Evolutionary conservation across 2,888 invertebrate genomes (phyloP).

Genomic region (Automeris io): DNA sequence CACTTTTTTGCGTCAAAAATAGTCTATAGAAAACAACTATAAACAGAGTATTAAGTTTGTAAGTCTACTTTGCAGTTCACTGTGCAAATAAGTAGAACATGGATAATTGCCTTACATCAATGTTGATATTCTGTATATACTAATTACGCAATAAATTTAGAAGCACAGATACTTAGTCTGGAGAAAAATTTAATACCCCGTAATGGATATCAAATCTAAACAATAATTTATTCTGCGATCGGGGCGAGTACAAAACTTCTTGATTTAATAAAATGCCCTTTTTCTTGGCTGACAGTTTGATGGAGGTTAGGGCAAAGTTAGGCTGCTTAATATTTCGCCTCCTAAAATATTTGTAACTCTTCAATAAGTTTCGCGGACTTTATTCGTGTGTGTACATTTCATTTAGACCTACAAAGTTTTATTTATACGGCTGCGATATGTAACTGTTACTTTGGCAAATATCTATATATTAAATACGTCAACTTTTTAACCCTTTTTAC

Average conservation of each 20-base stretch:
- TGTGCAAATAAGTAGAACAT: too few species aligned
- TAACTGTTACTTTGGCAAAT: not conserved
- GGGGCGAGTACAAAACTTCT: conserved; percentile 9
- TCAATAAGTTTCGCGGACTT: not conserved
- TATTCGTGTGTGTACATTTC: not conserved
- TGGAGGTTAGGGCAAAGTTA: conserved; percentile 13
- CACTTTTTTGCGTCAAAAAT: too few species aligned
- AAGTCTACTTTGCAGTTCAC: too few species aligned
- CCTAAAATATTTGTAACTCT: conserved; percentile 5
- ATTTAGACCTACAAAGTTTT: not conserved
- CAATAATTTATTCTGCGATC: conserved; percentile 9
- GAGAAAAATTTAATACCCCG: not conserved
- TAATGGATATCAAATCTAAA: conserved; percentile 5
- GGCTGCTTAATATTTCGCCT: conserved; percentile 9
- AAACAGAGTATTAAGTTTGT: too few species aligned
- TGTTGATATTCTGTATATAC: too few species aligned
- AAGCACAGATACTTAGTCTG: not conserved
- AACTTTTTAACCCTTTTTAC: too few species aligned
- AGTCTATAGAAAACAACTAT: too few species aligned
- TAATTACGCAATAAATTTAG: too few species aligned
- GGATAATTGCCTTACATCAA: too few species aligned
- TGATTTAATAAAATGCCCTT: conserved; percentile 19
- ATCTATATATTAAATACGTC: not conserved
- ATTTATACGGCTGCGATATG: not conserved
- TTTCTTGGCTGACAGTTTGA: conserved; percentile 16